Evolutionary conservation across 1,140 invertebrate species (phyloP), one percentile per base, ranked within the genome.

Genomic region (Epicauta chinensis): DNA sequence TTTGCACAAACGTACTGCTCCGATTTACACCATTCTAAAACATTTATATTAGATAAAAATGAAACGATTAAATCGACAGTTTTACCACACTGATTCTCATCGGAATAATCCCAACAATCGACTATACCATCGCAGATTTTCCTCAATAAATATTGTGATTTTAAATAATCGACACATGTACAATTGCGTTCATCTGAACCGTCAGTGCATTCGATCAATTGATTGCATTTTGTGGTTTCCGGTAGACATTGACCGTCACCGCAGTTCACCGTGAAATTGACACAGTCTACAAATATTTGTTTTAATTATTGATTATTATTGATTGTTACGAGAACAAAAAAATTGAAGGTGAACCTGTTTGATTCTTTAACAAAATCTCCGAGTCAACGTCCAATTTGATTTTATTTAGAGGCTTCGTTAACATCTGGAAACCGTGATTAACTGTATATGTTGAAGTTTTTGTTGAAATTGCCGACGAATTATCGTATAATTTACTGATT

Each of bases 71-170:
- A 40, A 40, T 16, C 10, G 2, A n/a, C 13, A 29, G 7, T 30
- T 43, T 73, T 76, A 87, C 86, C 86, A 70, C 87, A 90, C 53
- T 84, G 75, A 45, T 77, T 78, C 71, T 91, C 88, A 67, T 91
- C 88, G 0, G 84, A 84, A 61, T 81, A 86, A 67, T 91, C 89
- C 78, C 81, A 84, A 59, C 87, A 91, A 58, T 90, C 86, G 2
- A 83, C 76, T 12, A 84, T 73, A 1, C 87, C 87, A 65, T 91
- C 89, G 62, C 89, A 91, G 44, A 91, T 84, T 70, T 91, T 91
- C 7, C 81, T 72, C 44, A 79, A 71, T 0, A 86, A 71, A 45
- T 81, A 77, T 56, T 88, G 83, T 9, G 83, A 79, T 48, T 75
- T 76, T 9, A 89, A 65, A 61, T 84, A 85, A 69, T 91, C 86